These are phyloP conservation scores for Diorhabda elongata DNA, from an alignment of 1,140 invertebrate genomes.

Conservation along the genomic window DNA sequence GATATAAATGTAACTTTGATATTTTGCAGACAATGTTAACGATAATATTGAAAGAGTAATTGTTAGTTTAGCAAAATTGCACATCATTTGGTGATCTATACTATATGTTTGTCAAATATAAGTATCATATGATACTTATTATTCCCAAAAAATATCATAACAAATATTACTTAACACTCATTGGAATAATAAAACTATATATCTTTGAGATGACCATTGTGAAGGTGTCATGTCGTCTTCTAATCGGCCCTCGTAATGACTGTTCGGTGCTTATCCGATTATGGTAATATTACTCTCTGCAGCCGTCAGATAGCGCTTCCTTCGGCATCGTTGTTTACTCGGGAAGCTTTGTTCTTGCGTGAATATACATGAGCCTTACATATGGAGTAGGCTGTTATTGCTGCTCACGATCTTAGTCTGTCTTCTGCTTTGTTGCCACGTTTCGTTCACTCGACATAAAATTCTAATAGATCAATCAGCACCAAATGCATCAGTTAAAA, in stretches of 20 bases:
- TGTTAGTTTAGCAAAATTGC: no score
- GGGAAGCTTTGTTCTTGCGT: conserved; percentile 40
- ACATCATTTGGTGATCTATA: no score
- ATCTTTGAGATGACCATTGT: conserved; percentile 28
- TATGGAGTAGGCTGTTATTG: conserved; percentile 47
- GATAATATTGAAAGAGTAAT: no score
- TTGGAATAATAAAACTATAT: no score
- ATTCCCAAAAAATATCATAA: no score
- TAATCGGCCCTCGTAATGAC: conserved; percentile 33
- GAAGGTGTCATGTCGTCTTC: conserved; percentile 23
- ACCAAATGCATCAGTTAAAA: no score
- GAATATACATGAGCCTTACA: conserved; percentile 49
- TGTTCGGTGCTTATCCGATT: conserved; percentile 37
- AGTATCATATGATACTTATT: no score
- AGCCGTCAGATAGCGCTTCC: conserved; percentile 35
- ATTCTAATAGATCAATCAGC: no score
- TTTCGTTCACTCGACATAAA: neutral
- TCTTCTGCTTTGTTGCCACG: conserved; percentile 4
- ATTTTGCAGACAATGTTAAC: no score
- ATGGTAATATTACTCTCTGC: conserved; percentile 39
- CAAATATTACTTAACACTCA: no score
- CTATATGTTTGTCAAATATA: no score
- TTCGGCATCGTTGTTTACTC: conserved; percentile 41
- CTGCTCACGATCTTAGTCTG: conserved; percentile 30
- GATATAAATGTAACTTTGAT: no score